phyloP scores from a whole-genome alignment of 2,797 vertebrate species.

The Sciurus carolinensis region DNA sequence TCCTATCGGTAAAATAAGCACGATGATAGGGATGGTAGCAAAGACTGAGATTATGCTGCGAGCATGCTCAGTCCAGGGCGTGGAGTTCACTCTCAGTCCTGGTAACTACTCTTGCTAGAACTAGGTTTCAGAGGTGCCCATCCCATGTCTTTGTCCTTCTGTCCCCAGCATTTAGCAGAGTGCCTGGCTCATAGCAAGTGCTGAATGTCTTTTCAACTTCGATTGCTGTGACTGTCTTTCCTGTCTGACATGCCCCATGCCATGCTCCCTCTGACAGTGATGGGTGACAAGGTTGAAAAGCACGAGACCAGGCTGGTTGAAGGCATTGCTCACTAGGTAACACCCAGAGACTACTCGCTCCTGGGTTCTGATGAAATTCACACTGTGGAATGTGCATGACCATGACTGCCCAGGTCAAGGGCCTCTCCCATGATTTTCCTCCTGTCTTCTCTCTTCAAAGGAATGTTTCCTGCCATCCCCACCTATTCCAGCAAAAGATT shows the following conservation, averaged over 20 bases:
- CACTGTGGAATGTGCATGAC: not conserved
- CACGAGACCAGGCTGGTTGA: conserved; percentile 66
- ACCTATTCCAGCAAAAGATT: not conserved
- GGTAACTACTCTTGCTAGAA: not conserved
- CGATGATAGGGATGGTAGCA: not conserved
- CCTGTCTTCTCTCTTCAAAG: not conserved
- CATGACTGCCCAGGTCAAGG: not conserved
- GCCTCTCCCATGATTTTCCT: not conserved
- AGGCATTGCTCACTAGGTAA: conserved; percentile 30
- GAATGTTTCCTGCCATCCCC: not conserved
- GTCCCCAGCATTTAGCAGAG: not conserved
- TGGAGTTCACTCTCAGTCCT: not conserved
- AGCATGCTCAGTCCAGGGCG: not conserved
- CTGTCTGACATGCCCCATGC: not conserved
- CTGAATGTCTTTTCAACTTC: not conserved
- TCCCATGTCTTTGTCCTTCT: not conserved
- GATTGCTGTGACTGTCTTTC: conserved; percentile 26
- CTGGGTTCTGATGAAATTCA: not conserved
- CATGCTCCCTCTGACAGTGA: not conserved
- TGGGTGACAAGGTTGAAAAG: conserved; percentile 67
- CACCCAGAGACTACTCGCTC: conserved; percentile 66
- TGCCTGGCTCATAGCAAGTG: not conserved
- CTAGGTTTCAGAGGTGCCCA: not conserved
- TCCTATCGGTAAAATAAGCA: not conserved
- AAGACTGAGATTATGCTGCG: not conserved